Base-by-base conservation (phyloP, 2,113 vertebrate species). In the Trematocara unimaculatum region DNA sequence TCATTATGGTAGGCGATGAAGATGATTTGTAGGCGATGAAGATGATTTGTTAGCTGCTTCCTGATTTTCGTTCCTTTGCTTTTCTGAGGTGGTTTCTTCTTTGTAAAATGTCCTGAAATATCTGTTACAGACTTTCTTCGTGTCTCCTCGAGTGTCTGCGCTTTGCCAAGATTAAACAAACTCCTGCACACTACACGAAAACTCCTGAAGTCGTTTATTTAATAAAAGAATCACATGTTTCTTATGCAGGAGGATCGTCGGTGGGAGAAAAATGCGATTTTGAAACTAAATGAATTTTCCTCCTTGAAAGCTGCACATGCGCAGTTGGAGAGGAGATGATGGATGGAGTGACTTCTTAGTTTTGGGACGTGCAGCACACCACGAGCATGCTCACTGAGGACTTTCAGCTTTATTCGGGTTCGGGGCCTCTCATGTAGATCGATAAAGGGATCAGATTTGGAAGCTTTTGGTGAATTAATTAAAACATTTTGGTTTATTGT, bases 401-500 rank as follows among this genome's bases (percentile, higher is more conserved):
- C 49, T 77, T 45, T 26, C 35, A 78, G 89, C 86, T 92, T 94
- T 93, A 90, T 89, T 84, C 79, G 80, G 89, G 82, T 85, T 78
- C 74, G 67, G 72, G 89, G 84, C 64, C 51, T 84, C 82, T 89
- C 54, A 81, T 79, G 56, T 93, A 90, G 84, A 88, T 62, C 81
- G 84, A 86, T 42, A 82, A 92, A 93, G 91, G 92, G 93, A 93
- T 96, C 85, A 70, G 74, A 90, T 89, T 84, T 91, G 90, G 84
- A 82, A 85, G 72, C 81, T 55, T 72, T 49, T 72, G 87, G 81
- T 91, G 49, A 88, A 90, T 87, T 33, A 91, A 84, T 88, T 83
- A 42, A 83, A 58, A 80, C 35, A 31, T 77, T 91, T 94, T 93
- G 58, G 88, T 93, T 94, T 94, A 92, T 94, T 93, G 87, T 95